Percentiles rank a stretch among this genome's conserved stretches.
Conservation (phyloP, 2,797 vertebrate species). For the Pangasius mekongensis region DNA sequence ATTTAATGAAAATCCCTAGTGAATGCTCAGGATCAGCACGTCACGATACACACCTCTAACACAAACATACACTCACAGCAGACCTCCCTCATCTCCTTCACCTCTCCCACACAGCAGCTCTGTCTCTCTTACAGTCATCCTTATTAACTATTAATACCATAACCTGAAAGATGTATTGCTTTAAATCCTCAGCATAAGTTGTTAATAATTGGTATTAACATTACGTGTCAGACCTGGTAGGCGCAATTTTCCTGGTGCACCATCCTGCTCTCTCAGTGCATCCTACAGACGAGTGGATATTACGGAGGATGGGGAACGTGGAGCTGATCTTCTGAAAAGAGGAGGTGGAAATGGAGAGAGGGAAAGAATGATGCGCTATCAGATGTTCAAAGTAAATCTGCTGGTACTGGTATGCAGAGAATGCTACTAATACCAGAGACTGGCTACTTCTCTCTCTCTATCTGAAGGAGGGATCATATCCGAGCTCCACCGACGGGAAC, state of each 20-base stretch:
- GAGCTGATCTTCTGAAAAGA: not conserved
- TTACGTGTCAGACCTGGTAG: slow-evolving; percentile 83
- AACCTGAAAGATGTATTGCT: not conserved
- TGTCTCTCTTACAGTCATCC: not conserved
- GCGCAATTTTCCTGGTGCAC: slow-evolving; percentile 95
- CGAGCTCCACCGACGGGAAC: slow-evolving; percentile 21
- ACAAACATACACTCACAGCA: slow-evolving; percentile 3
- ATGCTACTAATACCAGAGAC: not conserved
- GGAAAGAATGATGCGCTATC: not conserved
- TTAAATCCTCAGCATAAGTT: not conserved
- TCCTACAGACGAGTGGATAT: slow-evolving; percentile 74
- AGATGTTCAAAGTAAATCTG: slow-evolving; percentile 24
- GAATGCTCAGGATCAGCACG: slow-evolving; percentile 4
- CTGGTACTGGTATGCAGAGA: not conserved
- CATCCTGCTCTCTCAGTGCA: slow-evolving; percentile 86
- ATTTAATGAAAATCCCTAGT: not conserved
- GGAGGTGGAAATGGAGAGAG: not conserved
- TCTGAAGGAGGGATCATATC: slow-evolving; percentile 53
- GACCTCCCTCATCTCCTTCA: not conserved
- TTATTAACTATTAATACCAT: not conserved
- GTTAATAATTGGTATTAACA: not conserved
- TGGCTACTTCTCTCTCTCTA: slow-evolving; percentile 9
- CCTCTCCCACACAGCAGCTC: not conserved
- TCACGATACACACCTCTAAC: slow-evolving; percentile 27
- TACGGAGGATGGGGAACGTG: not conserved